Evolutionary conservation across 2,113 vertebrate genomes (phyloP), one percentile per base, ranked within the genome.

Genomic region (Ivindomyrus marchei): DNA sequence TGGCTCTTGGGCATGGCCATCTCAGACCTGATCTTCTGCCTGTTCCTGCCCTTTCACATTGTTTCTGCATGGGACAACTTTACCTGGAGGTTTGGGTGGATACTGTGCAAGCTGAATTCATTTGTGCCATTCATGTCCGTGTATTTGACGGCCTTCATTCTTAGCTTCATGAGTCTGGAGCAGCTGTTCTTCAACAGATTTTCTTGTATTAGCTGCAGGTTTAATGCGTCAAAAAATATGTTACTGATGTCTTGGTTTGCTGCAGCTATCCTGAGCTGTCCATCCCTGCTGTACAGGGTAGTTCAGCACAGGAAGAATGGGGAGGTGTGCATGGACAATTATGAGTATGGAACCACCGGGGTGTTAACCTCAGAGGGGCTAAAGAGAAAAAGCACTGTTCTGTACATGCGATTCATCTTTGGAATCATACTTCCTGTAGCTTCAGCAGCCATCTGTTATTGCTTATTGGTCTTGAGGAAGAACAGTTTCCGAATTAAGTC

Each of bases 1-100:
- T 97, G 96, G 97, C 96, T 97, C 80, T 94, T 97, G 89, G 96
- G 97, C 85, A 62, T 97, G 91, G 96, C 97, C 0, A 87, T 95
- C 0, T 96, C 96, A 0, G 96, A 97, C 85, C 95, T 97, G 90
- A 93, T 97, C 52, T 96, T 97, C 94, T 96, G 96, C 0, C 74
- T 96, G 92, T 96, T 96, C 93, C 91, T 97, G 90, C 96, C 97
- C 0, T 88, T 97, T 19, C 94, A 95, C 85, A 96, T 97, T 0
- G 4, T 92, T 3, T 97, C 97, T 0, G 96, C 96, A 90, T 94
- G 96, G 95, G 62, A 92, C 50, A 95, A 96, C 93, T 90, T 80
- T 62, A 92, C 96, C 92, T 97, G 96, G 97, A 85, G 95, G 17
- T 97, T 97, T 0, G 96, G 96, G n/a, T 92, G 84, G 0, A 93